These are phyloP conservation scores for Microtus montanus DNA, from an alignment of 2,113 vertebrate genomes.

Conservation along the genomic window DNA sequence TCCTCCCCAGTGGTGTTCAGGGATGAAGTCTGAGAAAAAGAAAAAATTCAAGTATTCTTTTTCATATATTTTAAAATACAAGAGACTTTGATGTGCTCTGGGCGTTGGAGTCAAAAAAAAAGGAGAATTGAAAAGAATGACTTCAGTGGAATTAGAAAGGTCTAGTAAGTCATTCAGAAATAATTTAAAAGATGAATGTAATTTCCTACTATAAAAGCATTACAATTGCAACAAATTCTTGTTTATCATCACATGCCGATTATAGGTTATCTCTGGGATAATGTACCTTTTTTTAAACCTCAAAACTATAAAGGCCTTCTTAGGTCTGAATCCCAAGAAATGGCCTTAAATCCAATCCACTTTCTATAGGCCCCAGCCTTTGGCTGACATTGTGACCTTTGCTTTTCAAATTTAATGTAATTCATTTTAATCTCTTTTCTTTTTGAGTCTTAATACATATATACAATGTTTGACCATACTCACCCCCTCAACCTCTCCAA, in stretches of 20 bases:
- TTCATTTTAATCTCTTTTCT: not conserved
- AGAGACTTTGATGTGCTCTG: conserved; percentile 62
- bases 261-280: not conserved
- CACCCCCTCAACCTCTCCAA: not conserved
- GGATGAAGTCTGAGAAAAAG: conserved; percentile 47
- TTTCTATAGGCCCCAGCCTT: not conserved
- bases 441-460: not conserved
- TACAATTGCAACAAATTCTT: not conserved
- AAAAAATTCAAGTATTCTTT: conserved; percentile 69
- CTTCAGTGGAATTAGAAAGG: conserved; percentile 15
- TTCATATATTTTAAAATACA: conserved; percentile 67
- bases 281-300: not conserved
- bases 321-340: not conserved
- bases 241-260: not conserved
- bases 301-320: not conserved
- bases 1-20: conserved; percentile 60
- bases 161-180: not conserved
- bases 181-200: conserved; percentile 1
- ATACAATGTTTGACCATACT: not conserved
- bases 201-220: conserved; percentile 27
- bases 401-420: not conserved
- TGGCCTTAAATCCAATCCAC: not conserved
- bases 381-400: not conserved
- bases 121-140: conserved; percentile 46
- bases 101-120: not conserved